Conservation (phyloP, 1,140 invertebrate species). For the Forficula auricularia region DNA sequence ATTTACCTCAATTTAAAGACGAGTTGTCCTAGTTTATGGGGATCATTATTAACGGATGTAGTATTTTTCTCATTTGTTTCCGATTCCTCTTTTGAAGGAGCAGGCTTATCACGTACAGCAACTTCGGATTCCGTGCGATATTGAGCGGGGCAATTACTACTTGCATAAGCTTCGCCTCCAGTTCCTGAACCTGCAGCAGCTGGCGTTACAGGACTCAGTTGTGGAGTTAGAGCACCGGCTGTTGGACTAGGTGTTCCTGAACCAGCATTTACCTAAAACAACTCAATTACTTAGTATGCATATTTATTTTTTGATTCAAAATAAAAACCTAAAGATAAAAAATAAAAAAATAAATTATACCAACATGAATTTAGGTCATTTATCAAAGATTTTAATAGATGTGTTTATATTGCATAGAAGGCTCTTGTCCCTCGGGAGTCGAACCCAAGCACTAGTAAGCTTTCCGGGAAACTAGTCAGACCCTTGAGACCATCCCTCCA, state of each 20-base stretch:
- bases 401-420: too few relatives aligned
- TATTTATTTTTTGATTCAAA: too few relatives aligned
- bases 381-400: too few relatives aligned
- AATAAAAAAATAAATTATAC: too few relatives aligned
- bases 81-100: constrained; percentile 37
- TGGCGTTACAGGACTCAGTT: constrained; percentile 2
- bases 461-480: not conserved
- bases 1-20: constrained; percentile 62
- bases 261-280: not conserved
- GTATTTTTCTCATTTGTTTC: constrained; percentile 41
- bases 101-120: constrained; percentile 17
- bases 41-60: constrained; percentile 31
- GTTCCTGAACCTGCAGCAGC: not conserved
- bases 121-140: constrained; percentile 30
- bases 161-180: not conserved
- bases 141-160: constrained; percentile 19
- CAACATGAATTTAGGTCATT: too few relatives aligned
- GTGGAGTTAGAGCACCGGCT: not conserved
- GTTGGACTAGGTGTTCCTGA: not conserved
- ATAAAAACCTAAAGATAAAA: too few relatives aligned
- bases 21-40: constrained; percentile 57
- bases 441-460: too few relatives aligned
- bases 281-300: too few relatives aligned
- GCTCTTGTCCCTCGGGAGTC: too few relatives aligned
- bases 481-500: not conserved